phyloP scores from a whole-genome alignment of 2,797 vertebrate genomes.

The Glyptemys insculpta region DNA sequence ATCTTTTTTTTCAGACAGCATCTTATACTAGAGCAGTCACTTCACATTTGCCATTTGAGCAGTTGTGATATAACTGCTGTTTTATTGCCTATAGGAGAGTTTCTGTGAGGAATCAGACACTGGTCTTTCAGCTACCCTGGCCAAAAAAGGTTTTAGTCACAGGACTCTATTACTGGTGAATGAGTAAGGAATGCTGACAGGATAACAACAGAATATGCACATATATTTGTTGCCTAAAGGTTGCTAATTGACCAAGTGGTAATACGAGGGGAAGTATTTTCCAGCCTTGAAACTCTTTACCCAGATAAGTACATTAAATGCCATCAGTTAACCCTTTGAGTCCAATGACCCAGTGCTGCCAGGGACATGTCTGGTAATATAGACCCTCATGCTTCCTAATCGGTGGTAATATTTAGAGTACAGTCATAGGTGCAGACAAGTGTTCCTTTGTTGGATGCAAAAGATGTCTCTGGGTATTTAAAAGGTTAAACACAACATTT shows the following conservation, averaged over 20 bases:
- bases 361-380: not conserved
- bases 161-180: constrained; percentile 66
- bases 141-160: constrained; percentile 74
- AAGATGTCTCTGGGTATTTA: not conserved
- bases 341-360: constrained; percentile 63
- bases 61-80: constrained; percentile 73
- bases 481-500: constrained; percentile 28
- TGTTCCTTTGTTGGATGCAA: constrained; percentile 19
- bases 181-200: constrained; percentile 72
- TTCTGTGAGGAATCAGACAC: constrained; percentile 68
- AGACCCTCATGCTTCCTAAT: not conserved
- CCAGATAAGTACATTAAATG: constrained; percentile 73
- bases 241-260: constrained; percentile 75
- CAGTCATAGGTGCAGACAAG: not conserved
- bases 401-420: not conserved
- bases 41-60: constrained; percentile 82
- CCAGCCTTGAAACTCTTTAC: constrained; percentile 67
- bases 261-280: constrained; percentile 75
- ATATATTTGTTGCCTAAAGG: constrained; percentile 64
- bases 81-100: constrained; percentile 81
- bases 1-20: constrained; percentile 72
- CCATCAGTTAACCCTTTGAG: constrained; percentile 75
- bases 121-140: constrained; percentile 65
- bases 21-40: constrained; percentile 80
- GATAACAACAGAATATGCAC: constrained; percentile 44